Base-by-base conservation (phyloP, 2,888 invertebrate species). In the Amphipyra berbera region DNA sequence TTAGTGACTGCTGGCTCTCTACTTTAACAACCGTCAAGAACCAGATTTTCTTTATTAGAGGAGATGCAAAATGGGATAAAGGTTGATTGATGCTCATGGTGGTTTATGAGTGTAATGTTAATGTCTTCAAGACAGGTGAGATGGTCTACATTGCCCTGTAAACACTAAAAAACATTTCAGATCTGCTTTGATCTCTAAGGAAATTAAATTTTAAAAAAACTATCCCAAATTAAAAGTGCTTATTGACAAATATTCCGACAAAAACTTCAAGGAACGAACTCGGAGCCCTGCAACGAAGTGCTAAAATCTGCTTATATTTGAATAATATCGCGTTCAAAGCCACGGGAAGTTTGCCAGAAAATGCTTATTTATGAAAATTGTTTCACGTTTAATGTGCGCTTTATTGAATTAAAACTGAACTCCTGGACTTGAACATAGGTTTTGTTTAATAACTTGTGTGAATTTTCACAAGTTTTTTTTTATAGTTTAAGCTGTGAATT, bases 281-380 rank as follows among this genome's bases (percentile, higher is more conserved):
- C 48, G 27, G 56, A 41, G 46, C 37, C 62, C 78, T 80, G 81
- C 81, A 74, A 45, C 73, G 55, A 79, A 82, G 76, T 81, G 74
- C 74, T 72, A 37, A 68, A 79, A 72, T 80, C 73, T 77, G 76
- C 68, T 77, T 80, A 80, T 68, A 82, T 82, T 82, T 80, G 80
- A 81, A 82, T 82, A 82, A 81, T 77, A 58, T 61, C 50, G 45
- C 57, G 70, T 65, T 68, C 56, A 74, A 76, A 71, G 61, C 63
- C 72, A 73, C 53, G 66, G 74, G 68, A 78, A 78, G 53, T 73
- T 73, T 74, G 76, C 75, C 61, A 68, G 74, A 67, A 69, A 76
- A 81, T 74, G 81, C 68, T 81, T 81, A 75, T 81, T 79, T 79
- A 79, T 81, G 78, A 69, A 76, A 81, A 81, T 78, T 75, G 75